phyloP scores from a whole-genome alignment of 2,113 vertebrate genomes.

The Alethe diademata region DNA sequence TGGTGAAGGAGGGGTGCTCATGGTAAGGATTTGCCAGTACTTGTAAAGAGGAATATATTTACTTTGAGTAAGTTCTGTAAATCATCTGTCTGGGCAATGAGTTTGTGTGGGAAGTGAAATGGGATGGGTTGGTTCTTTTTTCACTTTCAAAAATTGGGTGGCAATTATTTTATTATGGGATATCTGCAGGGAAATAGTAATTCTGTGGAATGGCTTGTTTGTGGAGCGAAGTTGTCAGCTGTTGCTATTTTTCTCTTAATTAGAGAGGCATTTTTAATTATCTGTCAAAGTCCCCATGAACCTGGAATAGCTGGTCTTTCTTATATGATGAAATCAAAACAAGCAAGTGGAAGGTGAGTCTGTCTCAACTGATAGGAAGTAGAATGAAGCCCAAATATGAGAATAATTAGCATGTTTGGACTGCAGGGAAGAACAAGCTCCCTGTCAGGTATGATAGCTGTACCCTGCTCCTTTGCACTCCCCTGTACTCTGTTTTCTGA shows the following conservation, averaged over 20 bases:
- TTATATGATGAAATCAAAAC: constrained; percentile 18
- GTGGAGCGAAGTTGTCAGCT: background rate
- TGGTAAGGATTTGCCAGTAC: background rate
- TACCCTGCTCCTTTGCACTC: background rate
- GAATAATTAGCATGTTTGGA: constrained; percentile 22
- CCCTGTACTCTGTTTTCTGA: background rate
- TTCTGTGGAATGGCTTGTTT: constrained; percentile 20
- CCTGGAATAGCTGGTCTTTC: background rate
- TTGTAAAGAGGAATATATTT: background rate
- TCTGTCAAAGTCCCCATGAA: constrained; percentile 36
- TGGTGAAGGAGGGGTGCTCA: background rate
- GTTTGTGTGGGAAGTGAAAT: background rate
- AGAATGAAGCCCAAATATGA: background rate
- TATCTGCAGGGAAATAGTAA: background rate
- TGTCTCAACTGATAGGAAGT: constrained; percentile 5
- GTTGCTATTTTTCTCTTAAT: constrained; percentile 38
- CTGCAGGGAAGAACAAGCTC: background rate
- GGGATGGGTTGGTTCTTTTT: background rate
- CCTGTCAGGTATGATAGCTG: background rate
- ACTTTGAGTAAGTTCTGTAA: background rate
- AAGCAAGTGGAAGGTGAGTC: background rate
- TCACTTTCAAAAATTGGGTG: background rate
- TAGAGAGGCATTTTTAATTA: constrained; percentile 45
- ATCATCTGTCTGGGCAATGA: background rate
- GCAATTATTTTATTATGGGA: constrained; percentile 1